Evolutionary conservation across 2,113 vertebrate species (phyloP).

Genomic region (Otocyon megalotis): DNA sequence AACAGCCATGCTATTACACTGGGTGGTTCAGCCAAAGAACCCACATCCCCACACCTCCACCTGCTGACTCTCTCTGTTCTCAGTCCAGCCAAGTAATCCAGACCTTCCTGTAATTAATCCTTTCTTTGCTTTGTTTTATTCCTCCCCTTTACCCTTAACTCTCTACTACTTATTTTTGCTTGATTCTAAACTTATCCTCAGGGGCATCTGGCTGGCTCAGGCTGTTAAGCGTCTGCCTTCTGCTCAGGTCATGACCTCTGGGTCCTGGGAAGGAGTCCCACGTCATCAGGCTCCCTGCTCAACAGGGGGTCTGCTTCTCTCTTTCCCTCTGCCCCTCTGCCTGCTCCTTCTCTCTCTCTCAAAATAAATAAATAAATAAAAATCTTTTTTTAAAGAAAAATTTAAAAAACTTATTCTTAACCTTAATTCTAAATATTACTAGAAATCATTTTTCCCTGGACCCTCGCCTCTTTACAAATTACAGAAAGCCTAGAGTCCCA

Average conservation of each 20-base stretch:
- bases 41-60: neutral
- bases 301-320: no score
- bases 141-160: neutral
- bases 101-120: neutral
- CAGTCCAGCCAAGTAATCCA: neutral
- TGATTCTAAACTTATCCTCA: neutral
- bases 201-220: no score
- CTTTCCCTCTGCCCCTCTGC: no score
- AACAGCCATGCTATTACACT: neutral
- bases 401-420: neutral
- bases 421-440: neutral
- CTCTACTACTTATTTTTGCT: neutral
- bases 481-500: neutral
- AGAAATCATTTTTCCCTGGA: neutral
- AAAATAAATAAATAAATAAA: no score
- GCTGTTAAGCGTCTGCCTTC: no score
- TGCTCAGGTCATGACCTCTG: no score
- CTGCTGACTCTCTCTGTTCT: neutral
- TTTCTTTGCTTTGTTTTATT: neutral
- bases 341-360: no score
- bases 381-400: no score
- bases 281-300: no score
- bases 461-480: neutral
- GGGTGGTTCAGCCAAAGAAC: rapidly evolving
- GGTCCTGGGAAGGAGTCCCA: no score